Evolutionary conservation across 2,888 invertebrate species (phyloP).

Genomic region (Hoplodrina blanda): DNA sequence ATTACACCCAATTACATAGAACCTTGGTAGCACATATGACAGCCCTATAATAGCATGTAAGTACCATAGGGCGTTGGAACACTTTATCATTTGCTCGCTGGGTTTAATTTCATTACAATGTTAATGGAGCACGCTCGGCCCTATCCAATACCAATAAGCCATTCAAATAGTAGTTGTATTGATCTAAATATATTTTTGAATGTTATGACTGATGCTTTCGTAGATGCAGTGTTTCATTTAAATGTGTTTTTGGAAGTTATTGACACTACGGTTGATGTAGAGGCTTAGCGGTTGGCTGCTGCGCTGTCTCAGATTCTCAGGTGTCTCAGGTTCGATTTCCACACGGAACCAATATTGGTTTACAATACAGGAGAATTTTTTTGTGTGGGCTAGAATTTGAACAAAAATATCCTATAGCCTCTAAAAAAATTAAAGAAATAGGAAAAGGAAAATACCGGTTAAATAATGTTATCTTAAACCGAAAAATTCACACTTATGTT

Average conservation of each 20-base stretch:
- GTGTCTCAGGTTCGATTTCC: no score
- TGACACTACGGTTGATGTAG: no score
- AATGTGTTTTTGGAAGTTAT: not conserved
- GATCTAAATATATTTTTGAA: not conserved
- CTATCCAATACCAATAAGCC: slow-evolving; percentile 52
- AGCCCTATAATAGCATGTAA: slow-evolving; percentile 40
- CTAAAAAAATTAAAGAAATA: no score
- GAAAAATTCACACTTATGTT: not conserved
- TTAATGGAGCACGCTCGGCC: slow-evolving; percentile 54
- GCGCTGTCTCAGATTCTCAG: no score
- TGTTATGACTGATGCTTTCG: not conserved
- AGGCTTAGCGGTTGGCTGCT: no score
- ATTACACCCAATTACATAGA: slow-evolving; percentile 34
- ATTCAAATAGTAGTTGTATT: slow-evolving; percentile 50
- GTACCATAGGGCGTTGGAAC: slow-evolving; percentile 38
- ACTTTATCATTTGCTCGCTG: slow-evolving; percentile 56
- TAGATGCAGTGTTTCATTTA: not conserved
- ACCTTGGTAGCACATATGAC: slow-evolving; percentile 20
- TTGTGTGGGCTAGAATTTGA: no score
- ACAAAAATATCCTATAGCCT: no score
- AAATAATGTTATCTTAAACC: no score
- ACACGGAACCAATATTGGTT: no score
- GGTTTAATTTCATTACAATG: slow-evolving; percentile 58
- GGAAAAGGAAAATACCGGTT: not conserved
- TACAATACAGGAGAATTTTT: no score